Evolutionary conservation across 2,888 invertebrate species (phyloP).

Genomic region (Parnassius apollo): DNA sequence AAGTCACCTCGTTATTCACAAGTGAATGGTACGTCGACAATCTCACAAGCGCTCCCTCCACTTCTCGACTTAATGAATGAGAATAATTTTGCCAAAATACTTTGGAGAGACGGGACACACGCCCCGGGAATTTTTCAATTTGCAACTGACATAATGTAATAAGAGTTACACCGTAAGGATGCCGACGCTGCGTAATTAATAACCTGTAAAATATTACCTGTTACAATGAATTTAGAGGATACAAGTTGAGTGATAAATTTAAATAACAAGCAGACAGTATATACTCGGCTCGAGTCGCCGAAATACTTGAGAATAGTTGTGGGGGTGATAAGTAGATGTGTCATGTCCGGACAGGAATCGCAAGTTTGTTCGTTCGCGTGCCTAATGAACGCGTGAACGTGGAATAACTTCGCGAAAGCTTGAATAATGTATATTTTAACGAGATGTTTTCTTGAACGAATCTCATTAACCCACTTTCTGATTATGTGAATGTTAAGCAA

Average conservation of each 20-base stretch:
- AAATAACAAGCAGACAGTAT: slow-evolving; percentile 69
- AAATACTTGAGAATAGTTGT: slow-evolving; percentile 77
- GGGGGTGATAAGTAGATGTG: slow-evolving; percentile 71
- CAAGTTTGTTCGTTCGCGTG: slow-evolving; percentile 67
- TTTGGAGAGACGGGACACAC: slow-evolving; percentile 78
- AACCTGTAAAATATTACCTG: slow-evolving; percentile 80
- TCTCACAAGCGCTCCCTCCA: slow-evolving; percentile 72
- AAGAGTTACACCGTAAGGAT: slow-evolving; percentile 79
- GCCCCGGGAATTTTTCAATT: slow-evolving; percentile 81
- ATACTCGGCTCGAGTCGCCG: slow-evolving; percentile 47
- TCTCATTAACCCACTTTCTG: slow-evolving; percentile 80
- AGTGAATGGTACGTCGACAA: slow-evolving; percentile 77
- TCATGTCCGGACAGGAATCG: slow-evolving; percentile 60
- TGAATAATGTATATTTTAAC: slow-evolving; percentile 81
- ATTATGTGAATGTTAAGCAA: slow-evolving; percentile 77
- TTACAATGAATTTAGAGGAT: slow-evolving; percentile 79
- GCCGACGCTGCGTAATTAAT: slow-evolving; percentile 78
- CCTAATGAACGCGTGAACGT: slow-evolving; percentile 79
- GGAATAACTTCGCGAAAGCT: slow-evolving; percentile 76
- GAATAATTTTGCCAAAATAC: slow-evolving; percentile 81
- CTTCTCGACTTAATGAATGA: slow-evolving; percentile 79
- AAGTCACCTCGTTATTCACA: slow-evolving; percentile 78
- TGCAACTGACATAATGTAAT: slow-evolving; percentile 80
- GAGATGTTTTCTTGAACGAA: slow-evolving; percentile 80
- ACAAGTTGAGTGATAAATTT: slow-evolving; percentile 81